phyloP scores from a whole-genome alignment of 1,140 invertebrate species.

The Plectrocnemia conspersa region DNA sequence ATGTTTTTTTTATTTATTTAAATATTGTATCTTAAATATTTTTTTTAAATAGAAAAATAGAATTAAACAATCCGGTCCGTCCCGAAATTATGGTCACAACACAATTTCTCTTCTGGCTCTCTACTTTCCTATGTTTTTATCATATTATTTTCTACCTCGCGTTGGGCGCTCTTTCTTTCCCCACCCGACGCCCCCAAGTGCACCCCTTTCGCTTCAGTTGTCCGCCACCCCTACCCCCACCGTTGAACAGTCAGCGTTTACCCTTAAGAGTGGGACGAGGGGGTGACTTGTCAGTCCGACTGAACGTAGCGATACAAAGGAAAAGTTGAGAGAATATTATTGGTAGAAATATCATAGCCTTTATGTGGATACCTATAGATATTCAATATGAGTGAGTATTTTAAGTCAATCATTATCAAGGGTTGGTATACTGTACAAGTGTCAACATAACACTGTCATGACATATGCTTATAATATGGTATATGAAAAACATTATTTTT shows the following conservation, averaged over 20 bases:
- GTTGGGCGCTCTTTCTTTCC: conserved; percentile 32
- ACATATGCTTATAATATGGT: too few relatives aligned
- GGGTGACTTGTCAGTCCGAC: conserved; percentile 27
- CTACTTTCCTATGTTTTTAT: conserved; percentile 35
- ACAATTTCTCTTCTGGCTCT: conserved; percentile 27
- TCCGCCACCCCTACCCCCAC: conserved; percentile 11
- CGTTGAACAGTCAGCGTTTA: conserved; percentile 21
- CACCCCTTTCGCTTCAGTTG: conserved; percentile 8
- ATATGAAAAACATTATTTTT: too few relatives aligned
- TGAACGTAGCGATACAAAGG: conserved; percentile 25
- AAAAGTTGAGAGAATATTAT: conserved; percentile 25
- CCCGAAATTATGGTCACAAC: conserved; percentile 12
- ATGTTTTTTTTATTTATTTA: too few relatives aligned
- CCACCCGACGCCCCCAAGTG: conserved; percentile 1
- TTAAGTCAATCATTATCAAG: too few relatives aligned
- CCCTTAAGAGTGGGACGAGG: conserved; percentile 17
- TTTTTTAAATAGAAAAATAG: not conserved
- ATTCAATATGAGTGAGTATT: too few relatives aligned
- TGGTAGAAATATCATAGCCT: conserved; percentile 19
- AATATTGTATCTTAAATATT: too few relatives aligned
- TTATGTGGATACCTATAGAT: conserved; percentile 12
- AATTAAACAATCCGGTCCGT: not conserved
- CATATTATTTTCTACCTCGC: conserved; percentile 36
- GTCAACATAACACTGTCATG: too few relatives aligned
- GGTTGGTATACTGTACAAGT: too few relatives aligned